A percentile compares a stretch with the other conserved stretches of the same genome.
Evolutionary conservation across 2,797 vertebrate genomes (phyloP).

Genomic region (Phoeniculus purpureus): DNA sequence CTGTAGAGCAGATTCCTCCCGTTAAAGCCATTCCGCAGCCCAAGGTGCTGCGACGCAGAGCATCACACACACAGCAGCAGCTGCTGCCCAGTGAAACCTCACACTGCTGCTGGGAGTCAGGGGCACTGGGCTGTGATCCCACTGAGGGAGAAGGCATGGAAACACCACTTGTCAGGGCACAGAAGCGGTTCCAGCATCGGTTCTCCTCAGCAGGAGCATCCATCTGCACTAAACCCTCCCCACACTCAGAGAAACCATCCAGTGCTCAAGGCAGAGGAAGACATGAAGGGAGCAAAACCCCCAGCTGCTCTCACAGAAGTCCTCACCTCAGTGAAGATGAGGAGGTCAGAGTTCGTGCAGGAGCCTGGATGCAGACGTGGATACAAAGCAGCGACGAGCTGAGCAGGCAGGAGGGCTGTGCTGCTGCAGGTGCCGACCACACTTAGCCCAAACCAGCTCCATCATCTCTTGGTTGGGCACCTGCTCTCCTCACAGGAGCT

Average conservation of each 20-base stretch:
- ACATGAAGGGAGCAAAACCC: accelerated
- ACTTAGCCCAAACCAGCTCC: no score
- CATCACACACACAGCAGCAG: neutral
- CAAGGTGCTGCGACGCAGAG: neutral
- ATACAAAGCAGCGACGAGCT: no score
- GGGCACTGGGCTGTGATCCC: neutral
- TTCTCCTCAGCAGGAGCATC: neutral
- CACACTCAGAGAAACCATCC: accelerated
- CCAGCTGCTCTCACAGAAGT: accelerated
- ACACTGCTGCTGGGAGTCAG: accelerated
- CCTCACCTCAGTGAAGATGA: neutral
- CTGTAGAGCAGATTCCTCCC: neutral
- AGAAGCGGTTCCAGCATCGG: accelerated
- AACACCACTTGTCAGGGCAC: accelerated
- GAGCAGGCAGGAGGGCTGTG: no score
- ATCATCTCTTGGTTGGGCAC: no score
- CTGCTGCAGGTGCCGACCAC: no score
- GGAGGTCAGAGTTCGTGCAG: no score
- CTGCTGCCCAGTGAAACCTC: neutral
- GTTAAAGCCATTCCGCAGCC: neutral
- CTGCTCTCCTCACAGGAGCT: no score
- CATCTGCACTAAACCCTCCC: accelerated
- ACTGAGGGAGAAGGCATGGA: accelerated
- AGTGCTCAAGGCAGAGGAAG: accelerated
- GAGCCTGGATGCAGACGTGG: no score